Evolutionary conservation across 2,113 vertebrate species (phyloP).

Genomic region (Aix galericulata): DNA sequence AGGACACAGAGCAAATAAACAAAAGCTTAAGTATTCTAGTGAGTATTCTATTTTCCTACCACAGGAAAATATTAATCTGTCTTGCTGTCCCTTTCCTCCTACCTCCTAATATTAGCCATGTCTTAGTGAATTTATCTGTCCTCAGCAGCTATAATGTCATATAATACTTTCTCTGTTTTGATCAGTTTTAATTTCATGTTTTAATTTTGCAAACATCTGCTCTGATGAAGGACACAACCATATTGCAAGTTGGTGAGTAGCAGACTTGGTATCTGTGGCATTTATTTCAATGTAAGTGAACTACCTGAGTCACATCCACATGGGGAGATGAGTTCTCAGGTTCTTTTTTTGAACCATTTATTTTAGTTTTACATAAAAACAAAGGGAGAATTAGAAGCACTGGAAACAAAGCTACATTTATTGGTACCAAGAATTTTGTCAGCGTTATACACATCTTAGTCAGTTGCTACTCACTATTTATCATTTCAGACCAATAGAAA

Average conservation of each 20-base stretch:
- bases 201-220: neutral
- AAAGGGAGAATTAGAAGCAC: neutral
- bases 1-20: neutral
- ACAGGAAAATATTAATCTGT: neutral
- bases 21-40: neutral
- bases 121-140: neutral
- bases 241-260: neutral
- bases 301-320: neutral
- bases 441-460: neutral
- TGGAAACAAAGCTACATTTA: neutral
- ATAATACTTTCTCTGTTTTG: neutral
- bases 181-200: neutral
- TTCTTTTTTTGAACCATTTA: neutral
- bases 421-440: neutral
- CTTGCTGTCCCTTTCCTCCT: neutral
- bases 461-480: neutral
- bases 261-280: neutral
- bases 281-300: neutral
- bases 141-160: neutral
- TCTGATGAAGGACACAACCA: conserved; percentile 29
- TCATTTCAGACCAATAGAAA: neutral
- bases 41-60: neutral
- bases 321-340: neutral
- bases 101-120: neutral
- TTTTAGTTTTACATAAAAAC: neutral